These are phyloP conservation scores for Pachliopta kotzebuea DNA, from an alignment of 2,888 invertebrate species.

Conservation along the genomic window DNA sequence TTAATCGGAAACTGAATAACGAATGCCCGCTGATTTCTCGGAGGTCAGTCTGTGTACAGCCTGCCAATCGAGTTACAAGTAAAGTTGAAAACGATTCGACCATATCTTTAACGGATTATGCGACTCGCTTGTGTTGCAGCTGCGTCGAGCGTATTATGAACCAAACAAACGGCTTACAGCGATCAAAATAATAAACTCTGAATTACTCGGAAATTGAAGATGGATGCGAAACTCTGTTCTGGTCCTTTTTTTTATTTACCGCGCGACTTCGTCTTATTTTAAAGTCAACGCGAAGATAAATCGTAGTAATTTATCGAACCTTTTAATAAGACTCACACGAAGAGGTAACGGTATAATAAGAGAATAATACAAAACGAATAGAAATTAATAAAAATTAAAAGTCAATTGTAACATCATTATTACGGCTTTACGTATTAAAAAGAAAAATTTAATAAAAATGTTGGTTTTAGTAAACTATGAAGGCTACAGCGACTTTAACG, in stretches of 20 bases:
- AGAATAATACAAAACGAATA: too few relatives aligned
- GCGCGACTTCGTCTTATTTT: constrained; percentile 1
- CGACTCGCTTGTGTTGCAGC: background rate
- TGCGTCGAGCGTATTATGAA: constrained; percentile 1
- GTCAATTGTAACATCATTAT: too few relatives aligned
- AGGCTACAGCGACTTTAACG: too few relatives aligned
- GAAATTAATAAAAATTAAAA: too few relatives aligned
- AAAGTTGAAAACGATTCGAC: background rate
- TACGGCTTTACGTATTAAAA: too few relatives aligned
- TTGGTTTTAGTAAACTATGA: too few relatives aligned
- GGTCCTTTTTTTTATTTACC: background rate
- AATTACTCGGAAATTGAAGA: constrained; percentile 22
- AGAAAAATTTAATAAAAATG: too few relatives aligned
- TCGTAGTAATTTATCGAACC: background rate
- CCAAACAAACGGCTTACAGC: constrained; percentile 9
- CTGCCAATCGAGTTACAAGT: constrained; percentile 3
- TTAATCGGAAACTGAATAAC: constrained; percentile 27
- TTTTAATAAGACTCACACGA: background rate
- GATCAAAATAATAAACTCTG: constrained; percentile 21
- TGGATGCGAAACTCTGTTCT: background rate
- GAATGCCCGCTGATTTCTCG: constrained; percentile 21
- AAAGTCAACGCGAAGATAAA: background rate
- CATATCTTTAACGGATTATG: background rate
- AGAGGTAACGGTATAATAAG: background rate
- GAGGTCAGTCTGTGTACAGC: constrained; percentile 21